Conservation (phyloP, 2,888 invertebrate genomes). For the Morpho deidamia region DNA sequence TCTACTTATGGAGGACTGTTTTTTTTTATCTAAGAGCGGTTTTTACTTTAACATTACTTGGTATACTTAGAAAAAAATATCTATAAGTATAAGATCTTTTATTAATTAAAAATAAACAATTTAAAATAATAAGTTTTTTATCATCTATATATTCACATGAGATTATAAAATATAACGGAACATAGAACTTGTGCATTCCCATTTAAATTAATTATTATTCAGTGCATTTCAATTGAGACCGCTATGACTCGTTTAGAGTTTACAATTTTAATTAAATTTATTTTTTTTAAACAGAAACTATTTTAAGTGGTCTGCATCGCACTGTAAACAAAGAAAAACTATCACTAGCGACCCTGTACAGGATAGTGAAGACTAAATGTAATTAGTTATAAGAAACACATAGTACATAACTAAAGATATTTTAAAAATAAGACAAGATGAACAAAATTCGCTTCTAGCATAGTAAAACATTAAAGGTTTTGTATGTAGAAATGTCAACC, state of each 20-base stretch:
- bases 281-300: conserved; percentile 15
- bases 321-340: neutral
- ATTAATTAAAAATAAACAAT: neutral
- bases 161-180: conserved; percentile 21
- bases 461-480: too few relatives aligned
- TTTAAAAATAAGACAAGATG: too few relatives aligned
- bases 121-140: too few relatives aligned
- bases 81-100: neutral
- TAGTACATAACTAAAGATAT: too few relatives aligned
- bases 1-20: conserved; percentile 9
- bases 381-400: too few relatives aligned
- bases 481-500: too few relatives aligned
- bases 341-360: too few relatives aligned
- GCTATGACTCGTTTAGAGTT: conserved; percentile 23
- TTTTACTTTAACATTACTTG: conserved; percentile 1
- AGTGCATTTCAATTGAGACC: conserved; percentile 24
- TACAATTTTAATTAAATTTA: conserved; percentile 18
- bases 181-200: conserved; percentile 19
- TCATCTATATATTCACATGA: conserved; percentile 1
- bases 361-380: too few relatives aligned
- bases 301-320: conserved; percentile 21
- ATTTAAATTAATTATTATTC: conserved; percentile 25
- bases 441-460: too few relatives aligned
- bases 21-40: conserved; percentile 4
- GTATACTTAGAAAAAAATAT: neutral